These are phyloP conservation scores for Morone saxatilis DNA, from an alignment of 2,113 vertebrate genomes.

Conservation along the genomic window DNA sequence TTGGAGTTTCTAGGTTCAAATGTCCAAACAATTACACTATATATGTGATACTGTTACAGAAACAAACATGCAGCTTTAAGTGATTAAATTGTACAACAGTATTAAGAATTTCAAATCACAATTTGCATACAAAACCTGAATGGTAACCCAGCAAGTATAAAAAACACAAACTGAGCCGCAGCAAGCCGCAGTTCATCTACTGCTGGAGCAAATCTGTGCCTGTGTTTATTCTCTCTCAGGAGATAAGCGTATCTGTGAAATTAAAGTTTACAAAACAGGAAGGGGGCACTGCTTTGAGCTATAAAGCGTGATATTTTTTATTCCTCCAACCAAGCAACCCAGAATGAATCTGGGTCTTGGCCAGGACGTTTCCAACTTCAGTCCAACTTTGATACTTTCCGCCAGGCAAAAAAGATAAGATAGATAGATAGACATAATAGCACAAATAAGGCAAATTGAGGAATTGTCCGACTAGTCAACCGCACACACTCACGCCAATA, in stretches of 20 bases:
- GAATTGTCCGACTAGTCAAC: background rate
- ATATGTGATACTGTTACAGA: background rate
- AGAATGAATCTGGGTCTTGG: background rate
- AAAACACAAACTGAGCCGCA: background rate
- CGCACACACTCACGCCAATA: background rate
- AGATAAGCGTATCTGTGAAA: conserved; percentile 37
- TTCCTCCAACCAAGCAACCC: background rate
- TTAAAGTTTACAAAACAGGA: conserved; percentile 24
- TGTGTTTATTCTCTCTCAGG: background rate
- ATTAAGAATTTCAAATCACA: background rate
- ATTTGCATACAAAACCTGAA: conserved; percentile 20
- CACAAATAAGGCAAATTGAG: background rate
- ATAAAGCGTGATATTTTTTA: background rate
- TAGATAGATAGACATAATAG: background rate
- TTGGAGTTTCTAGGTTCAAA: conserved; percentile 17
- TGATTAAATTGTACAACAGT: background rate
- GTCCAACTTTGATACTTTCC: conserved; percentile 29
- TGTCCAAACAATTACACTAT: background rate
- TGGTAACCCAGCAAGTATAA: background rate
- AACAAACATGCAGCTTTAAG: background rate
- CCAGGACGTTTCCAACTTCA: conserved; percentile 6
- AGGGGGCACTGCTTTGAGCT: conserved; percentile 3
- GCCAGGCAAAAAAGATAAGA: background rate
- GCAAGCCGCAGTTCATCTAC: conserved; percentile 1
- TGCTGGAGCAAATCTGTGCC: background rate